Evolutionary conservation across 2,888 invertebrate species (phyloP).

Genomic region (Eupithecia subfuscata): DNA sequence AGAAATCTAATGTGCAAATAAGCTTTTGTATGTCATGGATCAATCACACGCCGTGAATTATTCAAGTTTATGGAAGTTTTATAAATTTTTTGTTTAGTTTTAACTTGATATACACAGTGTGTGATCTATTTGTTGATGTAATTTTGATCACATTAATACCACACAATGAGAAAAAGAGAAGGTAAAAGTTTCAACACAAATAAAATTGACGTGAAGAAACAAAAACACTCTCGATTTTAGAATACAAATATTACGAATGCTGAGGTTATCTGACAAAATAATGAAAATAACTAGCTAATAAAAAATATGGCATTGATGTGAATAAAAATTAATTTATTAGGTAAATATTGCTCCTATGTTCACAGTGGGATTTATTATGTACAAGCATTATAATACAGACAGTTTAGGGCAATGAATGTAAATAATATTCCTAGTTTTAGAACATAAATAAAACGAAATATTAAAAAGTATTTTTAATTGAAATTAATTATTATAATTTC

Average conservation of each 20-base stretch:
- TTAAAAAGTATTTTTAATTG: background rate
- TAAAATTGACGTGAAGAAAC: background rate
- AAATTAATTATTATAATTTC: background rate
- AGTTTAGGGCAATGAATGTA: background rate
- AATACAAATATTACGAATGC: background rate
- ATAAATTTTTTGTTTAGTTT: background rate
- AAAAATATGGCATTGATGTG: background rate
- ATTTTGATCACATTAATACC: conserved; percentile 21
- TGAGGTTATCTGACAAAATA: background rate
- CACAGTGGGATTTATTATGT: background rate
- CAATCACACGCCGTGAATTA: background rate
- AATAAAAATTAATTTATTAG: background rate
- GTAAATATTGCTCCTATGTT: background rate
- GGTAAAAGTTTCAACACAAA: background rate
- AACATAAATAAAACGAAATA: conserved; percentile 15
- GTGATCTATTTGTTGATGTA: background rate
- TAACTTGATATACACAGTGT: background rate
- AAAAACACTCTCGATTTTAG: background rate
- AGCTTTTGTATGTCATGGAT: background rate
- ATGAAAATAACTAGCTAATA: background rate
- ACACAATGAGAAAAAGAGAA: background rate
- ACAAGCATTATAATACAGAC: background rate
- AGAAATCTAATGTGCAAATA: background rate
- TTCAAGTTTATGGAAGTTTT: background rate
- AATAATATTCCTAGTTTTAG: background rate